Base-by-base conservation (phyloP, 2,888 invertebrate species). In the Meliscaeva auricollis region DNA sequence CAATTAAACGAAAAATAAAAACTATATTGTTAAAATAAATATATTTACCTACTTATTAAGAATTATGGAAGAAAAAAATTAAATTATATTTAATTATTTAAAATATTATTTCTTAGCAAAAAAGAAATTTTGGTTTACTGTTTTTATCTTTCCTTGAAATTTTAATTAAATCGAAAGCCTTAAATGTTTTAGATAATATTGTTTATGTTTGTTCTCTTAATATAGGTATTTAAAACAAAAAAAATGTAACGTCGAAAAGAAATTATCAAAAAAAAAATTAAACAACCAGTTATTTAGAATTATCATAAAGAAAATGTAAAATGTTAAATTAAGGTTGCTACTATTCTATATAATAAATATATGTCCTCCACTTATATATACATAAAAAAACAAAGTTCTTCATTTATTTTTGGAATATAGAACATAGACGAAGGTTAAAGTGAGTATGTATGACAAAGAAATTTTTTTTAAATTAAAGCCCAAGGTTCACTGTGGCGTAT, bases 321-420 rank as follows among this genome's bases (percentile, higher is more conserved):
- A 73, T 76, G 72, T 72, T 83, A 72, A 60, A 70, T 26, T 80
- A 80, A 84, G 72, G 66, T 80, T 80, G 72, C 66, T 80, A 83
- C 62, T 83, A 75, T 70, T 84, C 70, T 64, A 60, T 62, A 66
- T 66, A 50, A 66, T 38, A 75, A 84, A 84, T 84, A 84, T 80
- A 84, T 84, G 84, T 84, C 75, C 84, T 75, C 84, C 84, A 84
- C 75, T 80, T 76, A 84, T 78, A 69, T n/a, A 30, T 54, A 54
- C 5, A 54, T 30, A 50, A 17, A 26, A 41, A 26, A 13, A 50
- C n/a, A 5, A 30, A 4, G 15, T 50, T 38, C 7, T n/a, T 38
- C 6, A 26, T 26, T 26, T 26, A 4, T 26, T 26, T 26, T 26
- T 26, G 4, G 4, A 26, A 26, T 26, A 26, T 3, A 26, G n/a